Base-by-base conservation (phyloP, 2,888 invertebrate genomes). In the Lacanobia oleracea region DNA sequence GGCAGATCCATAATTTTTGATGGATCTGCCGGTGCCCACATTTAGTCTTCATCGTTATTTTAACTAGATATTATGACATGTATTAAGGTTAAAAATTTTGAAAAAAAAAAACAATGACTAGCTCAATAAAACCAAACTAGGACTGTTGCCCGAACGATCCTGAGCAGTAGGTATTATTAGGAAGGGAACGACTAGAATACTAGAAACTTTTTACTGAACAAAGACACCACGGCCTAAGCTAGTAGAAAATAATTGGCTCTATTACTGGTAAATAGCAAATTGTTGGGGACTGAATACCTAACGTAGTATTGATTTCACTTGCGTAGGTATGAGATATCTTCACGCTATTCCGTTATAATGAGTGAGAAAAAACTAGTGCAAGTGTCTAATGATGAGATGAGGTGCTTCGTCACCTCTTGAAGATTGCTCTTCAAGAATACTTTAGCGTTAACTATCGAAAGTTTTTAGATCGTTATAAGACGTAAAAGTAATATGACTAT, bases 301-400 rank as follows among this genome's bases (percentile, higher is more conserved):
- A 59, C 72, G 54, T 50, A 40, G 50, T 77, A 79, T 81, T 72
- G 78, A 82, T 79, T 79, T 79, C 82, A 79, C 82, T 81, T 65
- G 57, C 56, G 12, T 61, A 73, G 50, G n/a, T 64, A 79, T 79
- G 75, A 80, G 63, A 63, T 77, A 77, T 81, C 37, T 77, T 77
- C 72, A 79, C 62, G 78, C 54, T 65, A 72, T 50, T 45, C 65
- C 33, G 69, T 81, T 76, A 53, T 66, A 78, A 27, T 66, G 70
- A 76, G 70, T 68, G 67, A 50, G 43, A 14, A 43, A 73, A 48
- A 72, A 65, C 54, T 48, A 61, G 37, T 73, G 64, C 18, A 12
- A 53, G 60, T 79, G 60, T 71, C 21, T 64, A 54, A 60, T 62
- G 56, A 50, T 50, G 21, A 65, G 50, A 50, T n/a, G 16, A 61